Percentiles rank a stretch among this genome's conserved stretches.
phyloP scores from a whole-genome alignment of 2,888 invertebrate species.

The Imbricaverruca yamaguchii region DNA sequence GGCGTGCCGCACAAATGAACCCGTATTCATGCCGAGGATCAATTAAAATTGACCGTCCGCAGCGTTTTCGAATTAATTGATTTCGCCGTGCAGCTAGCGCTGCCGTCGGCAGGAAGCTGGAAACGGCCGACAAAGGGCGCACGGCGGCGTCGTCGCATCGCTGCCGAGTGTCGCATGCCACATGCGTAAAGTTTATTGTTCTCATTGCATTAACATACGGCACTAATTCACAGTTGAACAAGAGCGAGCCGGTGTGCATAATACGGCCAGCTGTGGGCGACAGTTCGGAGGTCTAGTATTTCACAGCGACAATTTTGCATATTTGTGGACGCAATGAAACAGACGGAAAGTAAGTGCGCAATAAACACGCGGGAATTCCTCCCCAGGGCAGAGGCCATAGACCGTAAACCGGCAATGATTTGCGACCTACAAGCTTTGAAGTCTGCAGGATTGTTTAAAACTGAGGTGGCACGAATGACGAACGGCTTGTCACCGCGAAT shows the following conservation, averaged over 20 bases:
- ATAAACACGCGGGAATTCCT: neutral
- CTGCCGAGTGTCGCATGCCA: no score
- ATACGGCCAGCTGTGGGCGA: neutral
- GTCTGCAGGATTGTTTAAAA: constrained; percentile 17
- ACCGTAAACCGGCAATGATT: neutral
- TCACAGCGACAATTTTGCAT: constrained; percentile 8
- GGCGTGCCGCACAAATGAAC: neutral
- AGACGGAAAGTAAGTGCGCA: neutral
- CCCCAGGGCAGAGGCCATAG: neutral
- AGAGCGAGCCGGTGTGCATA: neutral
- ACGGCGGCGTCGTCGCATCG: neutral
- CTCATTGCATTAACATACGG: constrained; percentile 13
- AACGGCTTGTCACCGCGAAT: neutral
- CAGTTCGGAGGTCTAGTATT: neutral
- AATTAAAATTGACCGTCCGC: neutral
- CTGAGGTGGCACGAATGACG: neutral
- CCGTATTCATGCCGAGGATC: neutral
- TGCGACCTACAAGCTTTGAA: constrained; percentile 6
- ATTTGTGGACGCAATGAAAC: constrained; percentile 5
- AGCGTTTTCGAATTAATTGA: neutral
- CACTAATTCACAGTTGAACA: neutral
- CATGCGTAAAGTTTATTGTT: constrained; percentile 2
- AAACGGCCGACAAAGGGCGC: neutral
- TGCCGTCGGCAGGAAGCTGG: neutral
- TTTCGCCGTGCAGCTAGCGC: neutral